A percentile compares a stretch with the other conserved stretches of the same genome.
phyloP scores from a whole-genome alignment of 37 sponge, comb jelly and placozoan genomes.

The Theonella swinhoei region DNA sequence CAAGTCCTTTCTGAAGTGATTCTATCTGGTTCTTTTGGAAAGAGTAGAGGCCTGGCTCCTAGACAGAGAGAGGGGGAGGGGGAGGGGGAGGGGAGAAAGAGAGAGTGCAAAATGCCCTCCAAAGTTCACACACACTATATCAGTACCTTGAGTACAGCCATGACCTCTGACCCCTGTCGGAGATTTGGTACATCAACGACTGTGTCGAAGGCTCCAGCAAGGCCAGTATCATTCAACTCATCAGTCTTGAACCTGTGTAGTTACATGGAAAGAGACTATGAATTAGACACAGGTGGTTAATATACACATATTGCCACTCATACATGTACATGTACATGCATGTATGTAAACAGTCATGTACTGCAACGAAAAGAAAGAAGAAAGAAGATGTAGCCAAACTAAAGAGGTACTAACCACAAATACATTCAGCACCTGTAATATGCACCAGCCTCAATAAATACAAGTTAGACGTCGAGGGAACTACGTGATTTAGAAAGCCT shows the following conservation, averaged over 20 bases:
- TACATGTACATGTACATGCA: no score
- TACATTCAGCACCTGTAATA: no score
- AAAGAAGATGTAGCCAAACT: no score
- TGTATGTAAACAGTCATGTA: no score
- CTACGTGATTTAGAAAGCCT: no score
- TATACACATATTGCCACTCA: no score
- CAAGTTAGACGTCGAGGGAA: no score
- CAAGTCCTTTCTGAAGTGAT: constrained; percentile 37
- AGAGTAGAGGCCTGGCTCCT: constrained; percentile 29
- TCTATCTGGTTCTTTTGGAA: constrained; percentile 27
- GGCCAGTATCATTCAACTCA: constrained; percentile 48
- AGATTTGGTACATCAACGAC: constrained; percentile 56
- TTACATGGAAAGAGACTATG: not conserved
- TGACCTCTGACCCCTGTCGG: constrained; percentile 49
- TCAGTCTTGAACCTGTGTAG: constrained; percentile 32
- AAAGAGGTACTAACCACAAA: no score
- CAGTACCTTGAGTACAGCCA: constrained; percentile 50
- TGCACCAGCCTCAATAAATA: no score
- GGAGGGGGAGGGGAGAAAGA: not conserved
- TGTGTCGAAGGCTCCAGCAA: constrained; percentile 53
- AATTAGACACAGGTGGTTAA: not conserved
- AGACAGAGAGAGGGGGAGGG: not conserved
- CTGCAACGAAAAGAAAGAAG: no score
- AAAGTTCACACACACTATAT: not conserved
- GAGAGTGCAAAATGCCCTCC: not conserved